These are phyloP conservation scores for Drosophila borborema DNA, from an alignment of 2,888 invertebrate genomes.

Conservation along the genomic window DNA sequence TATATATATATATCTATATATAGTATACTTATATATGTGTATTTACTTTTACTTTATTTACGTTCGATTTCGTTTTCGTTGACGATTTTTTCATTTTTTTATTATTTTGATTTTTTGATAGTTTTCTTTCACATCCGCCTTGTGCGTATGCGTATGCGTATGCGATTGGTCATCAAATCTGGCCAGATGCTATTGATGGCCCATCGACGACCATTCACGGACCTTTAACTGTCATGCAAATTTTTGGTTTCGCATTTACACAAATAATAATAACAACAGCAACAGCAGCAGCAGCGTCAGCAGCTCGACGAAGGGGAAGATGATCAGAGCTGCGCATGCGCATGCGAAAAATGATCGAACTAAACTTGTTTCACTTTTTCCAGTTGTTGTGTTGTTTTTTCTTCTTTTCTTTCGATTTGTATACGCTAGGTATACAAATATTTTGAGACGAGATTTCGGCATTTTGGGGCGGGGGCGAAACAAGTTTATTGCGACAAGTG, in stretches of 20 bases:
- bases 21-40: neutral
- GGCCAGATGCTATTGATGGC: conserved; percentile 44
- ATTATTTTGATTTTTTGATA: neutral
- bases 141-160: conserved; percentile 14
- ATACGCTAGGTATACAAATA: conserved; percentile 28
- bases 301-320: neutral
- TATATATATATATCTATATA: neutral
- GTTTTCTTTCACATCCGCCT: conserved; percentile 51
- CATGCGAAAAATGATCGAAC: conserved; percentile 49
- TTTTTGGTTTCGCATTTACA: conserved; percentile 38
- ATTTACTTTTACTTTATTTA: conserved; percentile 38
- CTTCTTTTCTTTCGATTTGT: conserved; percentile 24
- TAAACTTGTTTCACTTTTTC: conserved; percentile 53
- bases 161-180: conserved; percentile 18
- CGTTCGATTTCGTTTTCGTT: conserved; percentile 38
- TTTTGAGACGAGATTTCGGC: conserved; percentile 17
- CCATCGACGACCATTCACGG: conserved; percentile 30
- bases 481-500: conserved; percentile 69
- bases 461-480: conserved; percentile 59
- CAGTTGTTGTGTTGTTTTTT: neutral
- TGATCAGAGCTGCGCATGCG: conserved; percentile 44
- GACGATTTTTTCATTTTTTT: conserved; percentile 4
- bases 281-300: neutral
- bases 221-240: conserved; percentile 66
- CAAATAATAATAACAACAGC: conserved; percentile 15